A percentile compares a stretch with the other conserved stretches of the same genome.
phyloP scores from a whole-genome alignment of 2,113 vertebrate species.

The Pyxicephalus adspersus region DNA sequence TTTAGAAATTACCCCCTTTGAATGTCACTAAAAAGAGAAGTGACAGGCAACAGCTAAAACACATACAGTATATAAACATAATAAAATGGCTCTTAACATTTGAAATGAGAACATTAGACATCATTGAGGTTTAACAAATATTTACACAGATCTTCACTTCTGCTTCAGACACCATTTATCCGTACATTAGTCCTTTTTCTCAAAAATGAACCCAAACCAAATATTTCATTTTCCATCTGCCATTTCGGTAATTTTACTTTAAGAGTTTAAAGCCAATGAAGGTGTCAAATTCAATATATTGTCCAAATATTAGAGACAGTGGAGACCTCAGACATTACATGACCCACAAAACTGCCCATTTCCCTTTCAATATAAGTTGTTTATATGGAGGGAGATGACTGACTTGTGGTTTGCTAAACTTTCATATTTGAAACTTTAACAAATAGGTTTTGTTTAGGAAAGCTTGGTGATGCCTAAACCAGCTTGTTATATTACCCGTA shows the following conservation, averaged over 20 bases:
- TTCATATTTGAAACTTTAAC: neutral
- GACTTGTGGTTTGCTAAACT: neutral
- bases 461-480: neutral
- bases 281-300: conserved; percentile 13
- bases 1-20: too few relatives aligned
- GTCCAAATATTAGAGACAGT: neutral
- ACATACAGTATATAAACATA: too few relatives aligned
- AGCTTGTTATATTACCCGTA: neutral
- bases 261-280: conserved; percentile 2
- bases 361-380: neutral
- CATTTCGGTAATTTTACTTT: neutral
- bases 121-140: too few relatives aligned
- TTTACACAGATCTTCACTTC: too few relatives aligned
- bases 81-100: too few relatives aligned
- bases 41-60: too few relatives aligned
- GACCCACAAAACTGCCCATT: neutral
- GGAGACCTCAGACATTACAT: neutral
- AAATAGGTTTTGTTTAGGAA: conserved; percentile 1
- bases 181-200: neutral
- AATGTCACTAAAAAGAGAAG: too few relatives aligned
- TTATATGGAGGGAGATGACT: neutral
- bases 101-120: too few relatives aligned
- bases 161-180: neutral
- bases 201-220: neutral
- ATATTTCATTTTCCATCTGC: conserved; percentile 23